Evolutionary conservation across 2,888 invertebrate genomes (phyloP), one percentile per base, ranked within the genome.

Genomic region (Chloroclystis v-ata): DNA sequence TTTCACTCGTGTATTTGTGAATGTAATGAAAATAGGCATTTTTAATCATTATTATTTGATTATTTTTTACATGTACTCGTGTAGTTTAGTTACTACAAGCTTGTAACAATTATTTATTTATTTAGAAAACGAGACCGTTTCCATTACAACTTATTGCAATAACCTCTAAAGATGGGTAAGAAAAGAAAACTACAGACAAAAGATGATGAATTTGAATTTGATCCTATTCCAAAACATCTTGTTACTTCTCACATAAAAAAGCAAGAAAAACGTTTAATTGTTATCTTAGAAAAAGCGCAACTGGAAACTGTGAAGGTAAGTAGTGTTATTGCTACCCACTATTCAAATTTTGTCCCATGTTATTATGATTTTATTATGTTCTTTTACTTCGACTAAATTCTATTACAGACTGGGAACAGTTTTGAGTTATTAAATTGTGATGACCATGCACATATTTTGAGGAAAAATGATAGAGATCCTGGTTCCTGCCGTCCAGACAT

Each of bases 401-500:
- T 12, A 25, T 46, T 43, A 12, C 72, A 97, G 97, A 91, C 93
- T 54, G 96, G 96, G 12, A 94, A 93, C 69, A 90, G 91, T 57
- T 98, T 96, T 81, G 97, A 98, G 73, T 85, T 99, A 16, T 82
- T 99, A 40, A 98, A 97, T 71, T 97, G 97, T 79, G 98, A 99
- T 76, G 97, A 97, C 70, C 98, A 99, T 78, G 90, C 91, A 14
- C 89, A 91, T 58, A 93, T 97, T 52, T 88, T 98, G 59, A 93
- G 94, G 59, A 97, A 95, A 74, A 93, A 95, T 74, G 94, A 95
- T 60, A 90, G 96, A 49, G 96, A 97, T 65, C 94, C 95, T 0
- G 94, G 96, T 0, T 91, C 94, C 1, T 97, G 96, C 68, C 90
- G 99, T 24, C 99, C 99, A 0, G 99, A 99, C 70, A 99, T 99